Evolutionary conservation across 2,113 vertebrate genomes (phyloP), one percentile per base, ranked within the genome.

Genomic region (Halcyon malimbica): DNA sequence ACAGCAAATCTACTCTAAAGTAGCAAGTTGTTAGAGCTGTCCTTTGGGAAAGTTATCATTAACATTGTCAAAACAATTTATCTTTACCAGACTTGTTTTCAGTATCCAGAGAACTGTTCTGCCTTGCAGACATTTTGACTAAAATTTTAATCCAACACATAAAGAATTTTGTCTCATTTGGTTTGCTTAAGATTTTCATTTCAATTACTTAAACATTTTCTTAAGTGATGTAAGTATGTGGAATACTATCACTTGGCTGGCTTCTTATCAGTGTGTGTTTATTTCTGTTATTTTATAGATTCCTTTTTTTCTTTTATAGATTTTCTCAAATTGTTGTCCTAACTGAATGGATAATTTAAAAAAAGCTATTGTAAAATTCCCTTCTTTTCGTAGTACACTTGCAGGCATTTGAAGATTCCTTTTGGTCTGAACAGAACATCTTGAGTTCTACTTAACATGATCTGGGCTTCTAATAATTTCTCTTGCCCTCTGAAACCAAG

Each of bases 381-480:
- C 4, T 16, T 65, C 4, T 28, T 82, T 50, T 80, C 62, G 0
- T 67, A 71, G 41, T 16, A 39, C 4, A 2, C 54, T 53, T 83
- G 16, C 10, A 65, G 44, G 16, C 14, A 26, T 53, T 23, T 62
- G 44, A 42, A 70, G 14, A 44, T 57, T 69, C 9, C 7, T 86
- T 80, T 65, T n/a, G 6, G 8, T 79, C 28, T 31, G 12, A 78
- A 39, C 16, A 65, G 39, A 82, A 35, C 6, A 59, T n/a, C n/a
- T 46, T 44, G 20, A 48, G 11, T 44, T 70, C 65, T 69, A 5
- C 9, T 70, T 0, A 2, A 2, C 0, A 0, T 87, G 84, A 26
- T 37, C 31, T 65, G 39, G 31, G 37, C 18, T 71, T 88, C 19
- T 71, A 26, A 69, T 73, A 0, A 26, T 73, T 89, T 91, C 56